Evolutionary conservation across 2,888 invertebrate genomes (phyloP).

Genomic region (Zygothrica quintamaculata): DNA sequence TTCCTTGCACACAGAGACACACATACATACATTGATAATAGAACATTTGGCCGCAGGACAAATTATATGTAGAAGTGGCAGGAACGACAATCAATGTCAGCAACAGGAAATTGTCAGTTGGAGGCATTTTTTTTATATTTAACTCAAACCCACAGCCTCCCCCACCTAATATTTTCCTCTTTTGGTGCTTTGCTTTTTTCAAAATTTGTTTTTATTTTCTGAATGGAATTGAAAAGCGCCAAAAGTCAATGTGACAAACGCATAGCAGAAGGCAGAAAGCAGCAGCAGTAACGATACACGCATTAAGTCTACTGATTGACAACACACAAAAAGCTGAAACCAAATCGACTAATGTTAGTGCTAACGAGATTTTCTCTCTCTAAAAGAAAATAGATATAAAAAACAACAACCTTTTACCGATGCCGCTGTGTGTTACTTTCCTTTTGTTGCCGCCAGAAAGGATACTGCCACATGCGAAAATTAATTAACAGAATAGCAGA

Average conservation of each 20-base stretch:
- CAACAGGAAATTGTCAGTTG: slow-evolving; percentile 57
- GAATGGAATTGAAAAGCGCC: slow-evolving; percentile 67
- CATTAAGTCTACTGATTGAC: slow-evolving; percentile 75
- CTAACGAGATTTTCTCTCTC: slow-evolving; percentile 61
- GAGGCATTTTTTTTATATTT: slow-evolving; percentile 10
- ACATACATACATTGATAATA: slow-evolving; percentile 73
- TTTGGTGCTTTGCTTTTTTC: slow-evolving; percentile 11
- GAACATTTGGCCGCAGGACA: slow-evolving; percentile 74
- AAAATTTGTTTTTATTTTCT: slow-evolving; percentile 15
- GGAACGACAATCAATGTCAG: slow-evolving; percentile 73
- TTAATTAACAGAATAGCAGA: slow-evolving; percentile 78
- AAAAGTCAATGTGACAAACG: slow-evolving; percentile 64
- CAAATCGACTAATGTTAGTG: slow-evolving; percentile 52
- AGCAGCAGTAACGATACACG: slow-evolving; percentile 44
- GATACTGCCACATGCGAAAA: slow-evolving; percentile 61
- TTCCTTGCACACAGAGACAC: too few relatives aligned
- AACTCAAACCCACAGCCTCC: too few relatives aligned
- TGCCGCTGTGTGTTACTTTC: not conserved
- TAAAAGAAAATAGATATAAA: too few relatives aligned
- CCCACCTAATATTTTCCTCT: too few relatives aligned
- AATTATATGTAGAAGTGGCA: slow-evolving; percentile 63
- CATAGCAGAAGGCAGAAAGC: slow-evolving; percentile 53
- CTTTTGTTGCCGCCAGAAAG: slow-evolving; percentile 3
- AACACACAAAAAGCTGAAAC: slow-evolving; percentile 59
- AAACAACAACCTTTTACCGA: slow-evolving; percentile 7